A percentile compares a stretch with the other conserved stretches of the same genome.
Conservation (phyloP, 2,888 invertebrate species). For the Polymixis flavicincta region DNA sequence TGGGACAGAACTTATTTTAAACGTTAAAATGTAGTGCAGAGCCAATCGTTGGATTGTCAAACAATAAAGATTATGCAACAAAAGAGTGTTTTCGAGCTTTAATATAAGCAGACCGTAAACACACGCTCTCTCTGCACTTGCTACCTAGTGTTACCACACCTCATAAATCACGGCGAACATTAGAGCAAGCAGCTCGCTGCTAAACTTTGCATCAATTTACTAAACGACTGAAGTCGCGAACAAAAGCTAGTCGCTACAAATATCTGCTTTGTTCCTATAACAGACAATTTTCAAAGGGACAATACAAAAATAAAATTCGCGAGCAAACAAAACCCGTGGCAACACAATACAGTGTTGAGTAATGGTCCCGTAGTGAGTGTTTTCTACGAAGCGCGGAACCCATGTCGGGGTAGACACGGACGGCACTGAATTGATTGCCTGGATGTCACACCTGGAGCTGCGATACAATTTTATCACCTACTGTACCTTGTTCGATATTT, state of each 20-base stretch:
- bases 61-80: not conserved
- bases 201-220: slow-evolving; percentile 64
- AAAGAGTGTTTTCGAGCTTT: slow-evolving; percentile 16
- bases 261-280: slow-evolving; percentile 64
- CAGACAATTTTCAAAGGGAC: slow-evolving; percentile 65
- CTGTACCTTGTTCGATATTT: slow-evolving; percentile 51
- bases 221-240: slow-evolving; percentile 57
- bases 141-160: slow-evolving; percentile 45
- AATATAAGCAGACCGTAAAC: slow-evolving; percentile 52
- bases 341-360: slow-evolving; percentile 69
- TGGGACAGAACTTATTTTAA: not conserved
- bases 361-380: slow-evolving; percentile 68
- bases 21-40: not conserved
- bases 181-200: slow-evolving; percentile 53
- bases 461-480: slow-evolving; percentile 62
- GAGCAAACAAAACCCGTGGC: slow-evolving; percentile 60
- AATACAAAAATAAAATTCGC: slow-evolving; percentile 67
- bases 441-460: slow-evolving; percentile 59
- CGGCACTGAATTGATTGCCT: slow-evolving; percentile 64
- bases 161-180: slow-evolving; percentile 58
- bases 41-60: not conserved
- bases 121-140: slow-evolving; percentile 38
- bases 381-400: slow-evolving; percentile 55
- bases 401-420: slow-evolving; percentile 49
- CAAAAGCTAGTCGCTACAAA: slow-evolving; percentile 66